phyloP scores from a whole-genome alignment of 2,888 invertebrate genomes.

The Tridacna gigas region DNA sequence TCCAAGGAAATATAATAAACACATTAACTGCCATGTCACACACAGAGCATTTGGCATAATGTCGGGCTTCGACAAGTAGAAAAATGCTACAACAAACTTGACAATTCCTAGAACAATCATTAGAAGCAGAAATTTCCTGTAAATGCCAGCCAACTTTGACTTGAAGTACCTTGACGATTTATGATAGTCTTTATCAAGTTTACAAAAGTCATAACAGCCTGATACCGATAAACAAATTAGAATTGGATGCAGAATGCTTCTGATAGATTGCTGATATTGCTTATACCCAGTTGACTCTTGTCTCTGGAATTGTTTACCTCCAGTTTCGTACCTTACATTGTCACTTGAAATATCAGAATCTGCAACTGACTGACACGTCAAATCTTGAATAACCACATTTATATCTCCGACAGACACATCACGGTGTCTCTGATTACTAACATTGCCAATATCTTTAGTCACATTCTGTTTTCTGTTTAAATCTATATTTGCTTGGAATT shows the following conservation, averaged over 20 bases:
- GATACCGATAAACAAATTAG: not conserved
- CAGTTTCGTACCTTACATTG: too few relatives aligned
- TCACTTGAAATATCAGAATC: too few relatives aligned
- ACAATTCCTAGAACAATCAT: not conserved
- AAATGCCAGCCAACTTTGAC: not conserved
- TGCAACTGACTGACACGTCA: too few relatives aligned
- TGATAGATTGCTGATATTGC: not conserved
- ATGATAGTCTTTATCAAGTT: not conserved
- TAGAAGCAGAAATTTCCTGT: not conserved
- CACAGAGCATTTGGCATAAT: not conserved
- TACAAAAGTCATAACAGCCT: constrained; percentile 1
- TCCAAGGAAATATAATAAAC: not conserved
- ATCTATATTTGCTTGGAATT: too few relatives aligned
- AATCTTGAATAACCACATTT: too few relatives aligned
- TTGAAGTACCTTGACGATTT: not conserved
- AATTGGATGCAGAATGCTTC: not conserved
- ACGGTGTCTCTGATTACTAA: too few relatives aligned
- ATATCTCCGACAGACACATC: too few relatives aligned
- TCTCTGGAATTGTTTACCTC: not conserved
- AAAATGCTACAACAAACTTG: constrained; percentile 2
- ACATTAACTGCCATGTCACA: not conserved
- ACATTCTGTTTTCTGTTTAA: too few relatives aligned
- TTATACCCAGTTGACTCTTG: not conserved
- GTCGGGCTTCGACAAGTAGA: not conserved
- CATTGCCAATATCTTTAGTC: too few relatives aligned